Conservation (phyloP, 2,113 vertebrate species). For the Pandion haliaetus region DNA sequence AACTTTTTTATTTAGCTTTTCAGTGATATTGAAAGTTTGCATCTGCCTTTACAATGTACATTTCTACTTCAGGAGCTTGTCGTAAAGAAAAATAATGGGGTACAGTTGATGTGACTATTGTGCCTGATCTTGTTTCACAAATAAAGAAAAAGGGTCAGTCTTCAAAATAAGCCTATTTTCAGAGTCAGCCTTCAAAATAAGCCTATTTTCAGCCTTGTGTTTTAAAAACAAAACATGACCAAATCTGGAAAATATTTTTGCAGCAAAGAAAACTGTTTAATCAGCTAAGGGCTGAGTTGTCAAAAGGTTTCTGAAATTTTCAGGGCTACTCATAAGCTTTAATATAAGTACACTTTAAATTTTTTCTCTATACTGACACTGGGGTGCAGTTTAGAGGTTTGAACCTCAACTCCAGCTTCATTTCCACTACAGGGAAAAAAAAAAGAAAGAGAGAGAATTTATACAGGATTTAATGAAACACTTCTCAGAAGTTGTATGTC, state of each 20-base stretch:
- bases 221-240: background rate
- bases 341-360: background rate
- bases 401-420: background rate
- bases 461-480: background rate
- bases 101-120: fast-evolving
- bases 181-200: background rate
- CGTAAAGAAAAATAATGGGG: background rate
- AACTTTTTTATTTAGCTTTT: background rate
- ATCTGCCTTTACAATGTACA: background rate
- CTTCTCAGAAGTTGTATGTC: background rate
- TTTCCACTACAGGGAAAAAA: background rate
- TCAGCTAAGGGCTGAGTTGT: background rate
- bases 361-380: background rate
- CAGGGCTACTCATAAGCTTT: background rate
- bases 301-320: background rate
- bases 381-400: background rate
- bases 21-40: background rate
- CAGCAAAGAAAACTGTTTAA: background rate
- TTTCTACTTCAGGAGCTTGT: background rate
- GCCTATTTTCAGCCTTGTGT: background rate
- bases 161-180: background rate
- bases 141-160: background rate
- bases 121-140: background rate
- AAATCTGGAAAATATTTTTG: background rate
- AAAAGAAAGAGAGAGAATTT: background rate